Evolutionary conservation across 2,888 invertebrate species (phyloP).

Genomic region (Drosophila quasianomalipes): DNA sequence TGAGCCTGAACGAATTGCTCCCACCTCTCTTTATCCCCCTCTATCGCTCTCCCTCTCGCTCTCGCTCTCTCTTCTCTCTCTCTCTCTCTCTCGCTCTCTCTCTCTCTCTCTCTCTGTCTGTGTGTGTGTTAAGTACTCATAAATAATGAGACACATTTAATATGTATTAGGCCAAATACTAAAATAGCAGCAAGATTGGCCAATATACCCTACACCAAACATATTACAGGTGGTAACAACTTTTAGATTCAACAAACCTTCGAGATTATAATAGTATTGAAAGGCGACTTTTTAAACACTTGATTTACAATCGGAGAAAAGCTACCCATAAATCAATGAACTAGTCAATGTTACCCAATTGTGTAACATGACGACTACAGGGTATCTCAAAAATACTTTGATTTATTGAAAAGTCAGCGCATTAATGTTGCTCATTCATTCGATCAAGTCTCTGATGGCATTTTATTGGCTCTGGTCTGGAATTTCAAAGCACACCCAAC

Average conservation of each 20-base stretch:
- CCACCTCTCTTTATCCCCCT: not conserved
- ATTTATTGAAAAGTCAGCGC: constrained; percentile 36
- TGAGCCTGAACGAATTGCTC: constrained; percentile 27
- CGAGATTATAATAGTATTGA: not conserved
- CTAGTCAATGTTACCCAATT: not conserved
- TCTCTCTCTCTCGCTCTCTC: not conserved
- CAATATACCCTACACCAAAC: not conserved
- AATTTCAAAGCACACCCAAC: not conserved
- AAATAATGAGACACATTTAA: not conserved
- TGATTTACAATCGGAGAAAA: not conserved
- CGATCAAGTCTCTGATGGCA: not conserved
- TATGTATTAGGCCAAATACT: not conserved
- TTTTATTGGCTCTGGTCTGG: not conserved
- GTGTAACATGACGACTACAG: not conserved
- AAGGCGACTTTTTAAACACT: not conserved
- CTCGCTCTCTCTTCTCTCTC: not conserved
- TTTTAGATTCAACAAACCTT: not conserved
- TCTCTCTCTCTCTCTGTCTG: not conserved
- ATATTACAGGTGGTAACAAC: not conserved
- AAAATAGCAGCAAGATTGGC: not conserved
- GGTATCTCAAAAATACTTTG: constrained; percentile 11
- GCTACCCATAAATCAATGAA: not conserved
- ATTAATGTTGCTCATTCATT: constrained; percentile 31
- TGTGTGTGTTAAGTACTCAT: not conserved
- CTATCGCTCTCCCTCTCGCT: no score